Base-by-base conservation (phyloP, 2,797 vertebrate species). In the Gallinago solitaria region DNA sequence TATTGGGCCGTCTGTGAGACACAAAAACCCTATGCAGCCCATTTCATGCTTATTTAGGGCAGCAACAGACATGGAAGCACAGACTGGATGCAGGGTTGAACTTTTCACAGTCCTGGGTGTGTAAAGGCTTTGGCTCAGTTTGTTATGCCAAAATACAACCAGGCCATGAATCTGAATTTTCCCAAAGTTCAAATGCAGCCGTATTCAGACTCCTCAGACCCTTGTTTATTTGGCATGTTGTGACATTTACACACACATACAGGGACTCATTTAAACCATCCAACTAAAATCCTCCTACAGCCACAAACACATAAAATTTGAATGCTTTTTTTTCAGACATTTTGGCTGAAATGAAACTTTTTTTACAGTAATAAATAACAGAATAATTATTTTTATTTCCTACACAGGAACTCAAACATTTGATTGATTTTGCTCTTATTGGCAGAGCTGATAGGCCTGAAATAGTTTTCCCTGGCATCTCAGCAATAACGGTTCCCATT, bases 341-440 rank as follows among this genome's bases (percentile, higher is more conserved):
- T 83, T 97, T 96, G 90, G 94, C 93, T 96, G 93, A 96, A 94
- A 95, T 67, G 12, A 91, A 89, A 86, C 81, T 85, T 92, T 92
- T 92, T 96, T 95, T 79, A 70, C 69, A 87, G 93, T 96, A 95
- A 97, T 97, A 98, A 97, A 97, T 97, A 97, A 94, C 89, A 87
- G 83, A 93, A 93, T 90, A 95, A 95, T 97, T 97, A 96, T 97
- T 94, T 94, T 97, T 93, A 94, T 96, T 97, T 98, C 95, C 95
- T 98, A 88, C 80, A 89, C 95, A 97, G 94, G 96, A 97, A 97
- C 92, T 97, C 83, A 95, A 94, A 91, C 69, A n/a, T 79, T 78
- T 97, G 95, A 97, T 96, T 97, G 95, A 98, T 97, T 96, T 96
- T 91, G 88, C 75, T 96, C 94, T 82, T 97, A 97, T 96, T 97